Evolutionary conservation across 1,140 invertebrate species (phyloP).

Genomic region (Heliconius congener): DNA sequence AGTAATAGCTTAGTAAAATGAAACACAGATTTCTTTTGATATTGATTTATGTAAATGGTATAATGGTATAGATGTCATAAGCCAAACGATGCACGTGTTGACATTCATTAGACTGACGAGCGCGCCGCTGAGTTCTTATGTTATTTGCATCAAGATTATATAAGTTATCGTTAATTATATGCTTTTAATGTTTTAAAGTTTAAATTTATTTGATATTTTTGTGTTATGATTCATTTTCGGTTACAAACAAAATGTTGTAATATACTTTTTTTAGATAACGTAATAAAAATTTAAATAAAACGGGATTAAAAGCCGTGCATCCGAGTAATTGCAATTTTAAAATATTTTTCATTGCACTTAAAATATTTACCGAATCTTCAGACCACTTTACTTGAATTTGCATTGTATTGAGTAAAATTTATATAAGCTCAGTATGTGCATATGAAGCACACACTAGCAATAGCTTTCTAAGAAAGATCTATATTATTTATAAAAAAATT

Average conservation of each 20-base stretch:
- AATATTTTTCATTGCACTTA: too few species aligned
- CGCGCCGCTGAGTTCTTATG: not conserved
- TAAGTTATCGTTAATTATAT: not conserved
- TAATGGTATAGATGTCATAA: conserved; percentile 2
- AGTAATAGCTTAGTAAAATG: not conserved
- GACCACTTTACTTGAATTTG: too few species aligned
- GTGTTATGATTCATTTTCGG: not conserved
- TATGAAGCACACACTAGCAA: too few species aligned
- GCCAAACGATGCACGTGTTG: conserved; percentile 11
- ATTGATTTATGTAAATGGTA: not conserved
- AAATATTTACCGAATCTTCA: too few species aligned
- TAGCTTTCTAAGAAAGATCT: too few species aligned
- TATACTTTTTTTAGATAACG: too few species aligned
- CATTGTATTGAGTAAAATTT: too few species aligned
- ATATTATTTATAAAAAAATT: not conserved
- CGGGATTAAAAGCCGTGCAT: too few species aligned
- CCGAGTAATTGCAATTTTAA: too few species aligned
- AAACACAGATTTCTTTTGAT: not conserved
- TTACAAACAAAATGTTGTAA: too few species aligned
- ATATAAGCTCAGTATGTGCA: too few species aligned
- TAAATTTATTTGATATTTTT: not conserved
- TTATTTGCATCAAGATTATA: conserved; percentile 12
- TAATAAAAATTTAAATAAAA: too few species aligned
- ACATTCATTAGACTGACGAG: conserved; percentile 13
- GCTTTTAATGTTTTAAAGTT: not conserved